Conservation (phyloP, 2,888 invertebrate species). For the Tetragonula carbonaria region DNA sequence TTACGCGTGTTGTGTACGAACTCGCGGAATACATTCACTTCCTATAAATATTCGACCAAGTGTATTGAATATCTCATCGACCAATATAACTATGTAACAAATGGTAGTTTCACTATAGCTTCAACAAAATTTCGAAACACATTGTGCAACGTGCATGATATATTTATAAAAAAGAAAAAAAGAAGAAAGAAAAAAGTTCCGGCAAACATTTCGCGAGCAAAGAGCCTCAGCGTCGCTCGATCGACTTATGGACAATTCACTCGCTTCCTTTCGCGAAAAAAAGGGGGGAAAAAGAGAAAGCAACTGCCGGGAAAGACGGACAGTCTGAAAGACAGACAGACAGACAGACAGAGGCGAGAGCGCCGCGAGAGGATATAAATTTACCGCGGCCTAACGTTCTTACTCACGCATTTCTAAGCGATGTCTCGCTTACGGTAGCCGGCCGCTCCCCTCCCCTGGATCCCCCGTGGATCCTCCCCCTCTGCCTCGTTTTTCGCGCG, state of each 20-base stretch:
- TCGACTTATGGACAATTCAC: neutral
- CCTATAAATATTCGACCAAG: too few species aligned
- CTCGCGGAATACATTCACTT: too few species aligned
- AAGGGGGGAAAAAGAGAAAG: neutral
- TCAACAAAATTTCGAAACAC: too few species aligned
- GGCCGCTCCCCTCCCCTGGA: conserved; percentile 4
- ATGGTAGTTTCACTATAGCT: too few species aligned
- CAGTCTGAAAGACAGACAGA: neutral
- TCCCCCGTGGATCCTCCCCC: conserved; percentile 57
- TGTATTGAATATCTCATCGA: too few species aligned
- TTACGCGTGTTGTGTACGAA: too few species aligned
- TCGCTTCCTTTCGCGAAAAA: neutral
- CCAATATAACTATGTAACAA: too few species aligned
- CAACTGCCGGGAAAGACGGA: neutral
- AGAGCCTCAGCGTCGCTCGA: too few species aligned
- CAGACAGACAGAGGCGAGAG: neutral
- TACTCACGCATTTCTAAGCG: conserved; percentile 78
- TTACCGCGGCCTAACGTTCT: conserved; percentile 72
- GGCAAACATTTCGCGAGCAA: too few species aligned
- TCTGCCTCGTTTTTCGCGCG: conserved; percentile 48
- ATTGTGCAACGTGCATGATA: too few species aligned
- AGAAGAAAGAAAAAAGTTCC: too few species aligned
- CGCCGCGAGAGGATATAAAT: conserved; percentile 66
- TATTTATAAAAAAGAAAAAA: too few species aligned
- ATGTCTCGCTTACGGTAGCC: conserved; percentile 61